phyloP scores from a whole-genome alignment of 2,113 vertebrate species.

The Gambusia holbrooki region DNA sequence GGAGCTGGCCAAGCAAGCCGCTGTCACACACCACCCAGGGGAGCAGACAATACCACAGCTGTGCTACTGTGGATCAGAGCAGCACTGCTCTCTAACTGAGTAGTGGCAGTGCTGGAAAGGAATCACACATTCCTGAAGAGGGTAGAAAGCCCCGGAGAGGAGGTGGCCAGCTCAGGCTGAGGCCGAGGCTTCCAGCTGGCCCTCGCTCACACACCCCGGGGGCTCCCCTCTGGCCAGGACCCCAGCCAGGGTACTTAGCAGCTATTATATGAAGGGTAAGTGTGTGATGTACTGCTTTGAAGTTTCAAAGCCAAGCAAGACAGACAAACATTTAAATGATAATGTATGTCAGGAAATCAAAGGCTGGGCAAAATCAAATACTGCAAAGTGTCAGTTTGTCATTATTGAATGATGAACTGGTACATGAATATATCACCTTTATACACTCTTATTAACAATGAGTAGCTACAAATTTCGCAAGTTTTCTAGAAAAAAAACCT shows the following conservation, averaged over 20 bases:
- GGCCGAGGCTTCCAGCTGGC: constrained; percentile 73
- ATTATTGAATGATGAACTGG: constrained; percentile 8
- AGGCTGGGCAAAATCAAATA: neutral
- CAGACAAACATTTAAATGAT: constrained; percentile 30
- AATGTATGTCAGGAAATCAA: constrained; percentile 11
- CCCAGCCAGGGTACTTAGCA: constrained; percentile 63
- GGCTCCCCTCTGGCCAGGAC: constrained; percentile 65
- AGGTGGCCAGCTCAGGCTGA: constrained; percentile 52
- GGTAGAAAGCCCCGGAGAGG: constrained; percentile 55
- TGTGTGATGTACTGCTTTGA: constrained; percentile 59
- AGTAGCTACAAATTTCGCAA: neutral
- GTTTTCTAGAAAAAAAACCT: neutral
- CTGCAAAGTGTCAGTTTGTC: constrained; percentile 3
- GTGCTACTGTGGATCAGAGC: constrained; percentile 63
- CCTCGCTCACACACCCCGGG: constrained; percentile 53
- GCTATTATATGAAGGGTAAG: constrained; percentile 67
- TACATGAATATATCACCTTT: neutral
- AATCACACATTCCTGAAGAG: constrained; percentile 82
- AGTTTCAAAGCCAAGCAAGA: constrained; percentile 57
- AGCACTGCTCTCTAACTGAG: constrained; percentile 60
- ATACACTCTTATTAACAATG: neutral
- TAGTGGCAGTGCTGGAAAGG: constrained; percentile 68
- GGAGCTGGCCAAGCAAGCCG: constrained; percentile 64
- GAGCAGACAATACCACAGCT: constrained; percentile 67
- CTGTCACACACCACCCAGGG: constrained; percentile 68